Percentiles rank a stretch among this genome's conserved stretches.
These are phyloP conservation scores for Ochropleura leucogaster DNA, from an alignment of 2,888 invertebrate species.

Conservation along the genomic window DNA sequence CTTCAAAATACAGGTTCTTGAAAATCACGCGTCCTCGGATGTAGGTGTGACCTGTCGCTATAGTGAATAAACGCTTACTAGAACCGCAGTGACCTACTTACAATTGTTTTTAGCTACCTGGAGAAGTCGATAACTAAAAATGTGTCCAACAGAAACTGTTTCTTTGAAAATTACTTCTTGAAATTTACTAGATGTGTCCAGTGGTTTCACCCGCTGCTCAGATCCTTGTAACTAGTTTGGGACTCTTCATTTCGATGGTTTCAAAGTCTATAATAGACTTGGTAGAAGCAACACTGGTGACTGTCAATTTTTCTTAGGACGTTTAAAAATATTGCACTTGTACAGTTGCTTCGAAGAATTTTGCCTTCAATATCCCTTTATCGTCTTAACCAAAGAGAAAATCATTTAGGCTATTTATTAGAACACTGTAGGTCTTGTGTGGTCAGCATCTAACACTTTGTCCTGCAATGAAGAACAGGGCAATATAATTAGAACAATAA, in stretches of 20 bases:
- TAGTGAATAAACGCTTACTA: constrained; percentile 42
- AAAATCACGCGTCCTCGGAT: neutral
- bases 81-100: constrained; percentile 53
- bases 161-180: constrained; percentile 20
- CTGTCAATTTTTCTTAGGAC: neutral
- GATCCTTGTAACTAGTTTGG: no score
- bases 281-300: no score
- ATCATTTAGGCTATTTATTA: neutral
- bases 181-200: neutral
- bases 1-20: neutral
- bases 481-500: neutral
- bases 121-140: constrained; percentile 34
- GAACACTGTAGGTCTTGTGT: neutral
- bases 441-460: neutral
- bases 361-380: neutral
- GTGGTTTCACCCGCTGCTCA: no score
- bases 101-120: constrained; percentile 53
- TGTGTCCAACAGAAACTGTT: constrained; percentile 21
- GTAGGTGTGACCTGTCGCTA: constrained; percentile 22
- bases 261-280: no score
- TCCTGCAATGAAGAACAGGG: neutral
- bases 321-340: neutral
- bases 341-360: neutral
- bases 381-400: neutral
- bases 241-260: no score